Percentiles rank a stretch among this genome's conserved stretches.
phyloP scores from a whole-genome alignment of 2,797 vertebrate species.

The Tolypeutes matacus region DNA sequence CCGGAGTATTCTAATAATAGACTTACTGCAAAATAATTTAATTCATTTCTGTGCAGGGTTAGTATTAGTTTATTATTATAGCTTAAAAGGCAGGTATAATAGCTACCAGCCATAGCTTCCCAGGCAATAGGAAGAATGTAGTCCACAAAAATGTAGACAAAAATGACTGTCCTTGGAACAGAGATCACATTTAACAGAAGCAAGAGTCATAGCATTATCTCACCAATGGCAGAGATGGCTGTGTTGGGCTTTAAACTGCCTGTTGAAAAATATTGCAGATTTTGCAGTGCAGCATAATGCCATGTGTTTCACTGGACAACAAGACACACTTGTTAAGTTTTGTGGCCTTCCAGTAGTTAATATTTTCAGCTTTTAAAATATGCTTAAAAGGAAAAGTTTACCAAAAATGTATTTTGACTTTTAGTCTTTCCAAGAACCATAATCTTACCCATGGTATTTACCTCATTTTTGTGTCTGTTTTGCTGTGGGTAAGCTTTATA shows the following conservation, averaged over 20 bases:
- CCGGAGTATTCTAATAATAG: slow-evolving; percentile 75
- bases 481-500: slow-evolving; percentile 65
- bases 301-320: not conserved
- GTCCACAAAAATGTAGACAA: not conserved
- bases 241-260: not conserved
- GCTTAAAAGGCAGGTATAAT: slow-evolving; percentile 46
- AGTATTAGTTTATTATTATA: slow-evolving; percentile 41
- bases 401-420: slow-evolving; percentile 58
- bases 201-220: not conserved
- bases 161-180: not conserved
- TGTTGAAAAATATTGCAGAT: not conserved
- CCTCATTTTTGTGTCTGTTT: slow-evolving; percentile 73
- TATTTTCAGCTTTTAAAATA: slow-evolving; percentile 60
- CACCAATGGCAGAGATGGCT: not conserved
- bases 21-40: slow-evolving; percentile 50
- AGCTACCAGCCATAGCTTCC: slow-evolving; percentile 34
- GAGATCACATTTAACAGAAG: not conserved
- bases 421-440: slow-evolving; percentile 60
- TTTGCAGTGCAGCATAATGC: not conserved
- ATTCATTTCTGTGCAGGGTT: slow-evolving; percentile 8
- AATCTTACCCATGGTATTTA: slow-evolving; percentile 73
- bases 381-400: slow-evolving; percentile 59
- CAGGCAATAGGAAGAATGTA: not conserved
- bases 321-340: not conserved
- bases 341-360: slow-evolving; percentile 56